phyloP scores from a whole-genome alignment of 2,797 vertebrate species.

The Phataginus tricuspis region DNA sequence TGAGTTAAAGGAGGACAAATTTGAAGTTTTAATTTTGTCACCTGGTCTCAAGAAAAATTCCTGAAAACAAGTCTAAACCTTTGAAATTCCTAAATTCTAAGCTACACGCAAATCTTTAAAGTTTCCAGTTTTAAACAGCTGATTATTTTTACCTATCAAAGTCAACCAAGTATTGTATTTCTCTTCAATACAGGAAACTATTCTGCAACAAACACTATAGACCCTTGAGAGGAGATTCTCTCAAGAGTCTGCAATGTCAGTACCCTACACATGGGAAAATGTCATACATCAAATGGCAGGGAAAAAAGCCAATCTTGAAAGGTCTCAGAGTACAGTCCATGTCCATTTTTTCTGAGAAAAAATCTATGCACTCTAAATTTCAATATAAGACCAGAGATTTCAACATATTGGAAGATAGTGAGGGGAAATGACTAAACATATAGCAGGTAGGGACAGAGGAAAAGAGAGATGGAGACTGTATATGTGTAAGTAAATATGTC shows the following conservation, averaged over 20 bases:
- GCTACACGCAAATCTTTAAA: neutral
- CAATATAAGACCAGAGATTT: neutral
- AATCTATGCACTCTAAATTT: neutral
- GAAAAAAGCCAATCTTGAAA: neutral
- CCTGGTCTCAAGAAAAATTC: neutral
- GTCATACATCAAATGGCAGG: neutral
- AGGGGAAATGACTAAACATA: neutral
- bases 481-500: neutral
- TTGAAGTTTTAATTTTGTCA: neutral
- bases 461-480: neutral
- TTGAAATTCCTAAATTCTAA: neutral
- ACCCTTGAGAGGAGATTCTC: neutral
- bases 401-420: neutral
- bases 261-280: neutral
- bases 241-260: fast-evolving
- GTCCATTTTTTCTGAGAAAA: neutral
- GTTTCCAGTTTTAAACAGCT: neutral
- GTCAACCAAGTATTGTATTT: neutral
- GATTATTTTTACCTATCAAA: neutral
- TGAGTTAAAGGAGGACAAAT: neutral
- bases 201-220: neutral
- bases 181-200: neutral
- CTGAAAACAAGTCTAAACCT: neutral
- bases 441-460: neutral
- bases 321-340: neutral